Evolutionary conservation across 2,888 invertebrate species (phyloP).

Genomic region (Phymatocera aterrima): DNA sequence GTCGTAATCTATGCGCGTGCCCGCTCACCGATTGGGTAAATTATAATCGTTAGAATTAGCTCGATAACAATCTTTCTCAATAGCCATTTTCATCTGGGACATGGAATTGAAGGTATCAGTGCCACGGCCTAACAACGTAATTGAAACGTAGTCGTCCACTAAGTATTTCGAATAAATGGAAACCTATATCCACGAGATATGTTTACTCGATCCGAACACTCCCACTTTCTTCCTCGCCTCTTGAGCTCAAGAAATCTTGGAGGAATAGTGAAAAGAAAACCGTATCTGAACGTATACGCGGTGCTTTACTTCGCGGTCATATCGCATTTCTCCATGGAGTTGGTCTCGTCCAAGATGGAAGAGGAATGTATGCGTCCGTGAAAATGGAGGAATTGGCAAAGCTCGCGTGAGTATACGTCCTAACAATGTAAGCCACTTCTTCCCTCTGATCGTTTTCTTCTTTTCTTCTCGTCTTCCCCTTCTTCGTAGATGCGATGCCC

Average conservation of each 20-base stretch:
- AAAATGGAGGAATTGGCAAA: slow-evolving; percentile 17
- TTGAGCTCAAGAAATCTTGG: no score
- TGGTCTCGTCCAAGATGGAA: no score
- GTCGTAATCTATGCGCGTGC: slow-evolving; percentile 61
- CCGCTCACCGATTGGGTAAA: slow-evolving; percentile 45
- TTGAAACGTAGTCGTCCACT: no score
- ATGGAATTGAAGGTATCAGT: neutral
- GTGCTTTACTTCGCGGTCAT: no score
- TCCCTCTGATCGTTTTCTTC: neutral
- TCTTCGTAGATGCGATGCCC: slow-evolving; percentile 55
- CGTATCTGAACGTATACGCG: no score
- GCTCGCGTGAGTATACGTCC: slow-evolving; percentile 28
- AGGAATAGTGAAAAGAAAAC: no score
- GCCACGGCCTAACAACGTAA: neutral
- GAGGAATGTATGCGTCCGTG: neutral
- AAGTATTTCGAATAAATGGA: no score
- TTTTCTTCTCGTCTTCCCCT: slow-evolving; percentile 48
- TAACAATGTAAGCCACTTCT: slow-evolving; percentile 40
- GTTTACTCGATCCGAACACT: no score
- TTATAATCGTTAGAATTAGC: slow-evolving; percentile 67
- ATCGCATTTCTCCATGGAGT: no score
- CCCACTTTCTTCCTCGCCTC: no score
- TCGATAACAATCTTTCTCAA: slow-evolving; percentile 66
- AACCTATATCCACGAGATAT: no score
- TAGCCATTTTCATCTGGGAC: neutral